Evolutionary conservation across 2,888 invertebrate species (phyloP).

Genomic region (Argyra leucocephala): DNA sequence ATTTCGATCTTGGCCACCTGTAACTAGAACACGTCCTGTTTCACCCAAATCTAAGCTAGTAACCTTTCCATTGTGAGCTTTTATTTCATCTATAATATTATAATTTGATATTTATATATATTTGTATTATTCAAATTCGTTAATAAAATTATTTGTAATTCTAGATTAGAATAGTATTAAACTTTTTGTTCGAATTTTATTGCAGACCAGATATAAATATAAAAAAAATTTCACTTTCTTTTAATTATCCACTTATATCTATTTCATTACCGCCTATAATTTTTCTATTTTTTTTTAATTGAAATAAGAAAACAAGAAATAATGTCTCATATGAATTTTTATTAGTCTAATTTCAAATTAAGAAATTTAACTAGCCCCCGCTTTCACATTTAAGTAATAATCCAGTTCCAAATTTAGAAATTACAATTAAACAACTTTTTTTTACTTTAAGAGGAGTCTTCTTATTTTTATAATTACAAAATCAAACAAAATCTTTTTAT

Average conservation of each 20-base stretch:
- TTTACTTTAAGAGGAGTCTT: neutral
- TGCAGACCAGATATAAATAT: neutral
- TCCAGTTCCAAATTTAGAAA: neutral
- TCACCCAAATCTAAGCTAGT: conserved; percentile 43
- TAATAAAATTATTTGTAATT: too few species aligned
- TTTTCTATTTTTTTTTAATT: neutral
- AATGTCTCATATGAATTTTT: neutral
- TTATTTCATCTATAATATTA: conserved; percentile 38
- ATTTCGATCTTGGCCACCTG: conserved; percentile 91
- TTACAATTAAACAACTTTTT: neutral
- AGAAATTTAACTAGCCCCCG: neutral
- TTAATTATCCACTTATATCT: too few species aligned
- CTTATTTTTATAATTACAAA: neutral
- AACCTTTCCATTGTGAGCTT: conserved; percentile 42
- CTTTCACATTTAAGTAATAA: neutral
- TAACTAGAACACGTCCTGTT: conserved; percentile 43
- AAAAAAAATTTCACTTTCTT: neutral
- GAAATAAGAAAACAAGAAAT: too few species aligned
- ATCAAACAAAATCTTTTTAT: neutral
- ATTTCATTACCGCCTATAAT: too few species aligned
- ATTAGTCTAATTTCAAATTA: neutral
- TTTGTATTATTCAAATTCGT: too few species aligned
- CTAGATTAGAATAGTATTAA: too few species aligned
- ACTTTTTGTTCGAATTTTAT: too few species aligned
- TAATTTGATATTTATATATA: too few species aligned